A percentile compares a stretch with the other conserved stretches of the same genome.
Conservation (phyloP, 1,140 invertebrate genomes). For the Chionoecetes opilio region DNA sequence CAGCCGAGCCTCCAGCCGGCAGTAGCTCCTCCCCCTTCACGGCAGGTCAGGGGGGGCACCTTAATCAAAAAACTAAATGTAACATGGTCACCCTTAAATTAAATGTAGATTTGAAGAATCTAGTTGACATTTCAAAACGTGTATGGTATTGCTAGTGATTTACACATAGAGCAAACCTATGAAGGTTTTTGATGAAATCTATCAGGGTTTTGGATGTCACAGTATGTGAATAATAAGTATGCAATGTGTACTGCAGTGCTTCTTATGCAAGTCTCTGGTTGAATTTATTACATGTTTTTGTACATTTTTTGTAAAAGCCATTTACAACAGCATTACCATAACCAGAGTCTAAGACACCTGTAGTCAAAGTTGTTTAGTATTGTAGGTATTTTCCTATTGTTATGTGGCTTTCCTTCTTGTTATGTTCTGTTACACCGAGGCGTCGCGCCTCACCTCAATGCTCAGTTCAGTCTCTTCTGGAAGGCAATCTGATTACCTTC, state of each 20-base stretch:
- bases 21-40: slow-evolving; percentile 33
- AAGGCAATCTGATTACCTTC: slow-evolving; percentile 33
- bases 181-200: slow-evolving; percentile 50
- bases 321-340: slow-evolving; percentile 51
- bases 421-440: slow-evolving; percentile 43
- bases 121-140: slow-evolving; percentile 33
- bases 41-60: neutral
- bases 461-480: slow-evolving; percentile 20
- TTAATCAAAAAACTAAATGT: neutral
- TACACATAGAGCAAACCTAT: neutral
- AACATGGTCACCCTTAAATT: neutral
- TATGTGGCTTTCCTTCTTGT: slow-evolving; percentile 54
- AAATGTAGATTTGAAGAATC: neutral
- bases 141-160: slow-evolving; percentile 43
- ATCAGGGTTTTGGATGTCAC: slow-evolving; percentile 38
- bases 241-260: slow-evolving; percentile 67
- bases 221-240: slow-evolving; percentile 67
- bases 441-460: neutral
- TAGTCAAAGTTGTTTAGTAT: slow-evolving; percentile 66
- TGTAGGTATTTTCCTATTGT: slow-evolving; percentile 72
- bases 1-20: slow-evolving; percentile 29
- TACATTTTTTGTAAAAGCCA: slow-evolving; percentile 64
- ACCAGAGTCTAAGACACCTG: slow-evolving; percentile 61
- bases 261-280: slow-evolving; percentile 70
- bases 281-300: slow-evolving; percentile 57